Conservation (phyloP, 2,797 vertebrate species). For the Leptodactylus fallax region DNA sequence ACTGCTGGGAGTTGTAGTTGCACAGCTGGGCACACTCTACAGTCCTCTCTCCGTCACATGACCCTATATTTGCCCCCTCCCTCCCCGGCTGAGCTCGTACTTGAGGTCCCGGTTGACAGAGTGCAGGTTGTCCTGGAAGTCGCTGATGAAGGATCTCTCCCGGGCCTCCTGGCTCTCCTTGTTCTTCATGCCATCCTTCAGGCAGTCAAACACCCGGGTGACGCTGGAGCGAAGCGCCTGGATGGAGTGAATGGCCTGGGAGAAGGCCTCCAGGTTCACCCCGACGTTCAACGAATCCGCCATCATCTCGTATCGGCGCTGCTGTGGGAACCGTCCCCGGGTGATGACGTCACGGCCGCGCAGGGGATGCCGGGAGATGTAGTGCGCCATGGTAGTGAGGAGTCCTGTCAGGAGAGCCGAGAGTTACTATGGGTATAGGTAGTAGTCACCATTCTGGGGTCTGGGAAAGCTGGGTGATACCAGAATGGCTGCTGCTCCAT, state of each 20-base stretch:
- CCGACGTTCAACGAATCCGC: slow-evolving; percentile 89
- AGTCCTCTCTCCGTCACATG: no score
- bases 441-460: no score
- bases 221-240: slow-evolving; percentile 96
- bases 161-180: slow-evolving; percentile 90
- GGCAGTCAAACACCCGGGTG: slow-evolving; percentile 91
- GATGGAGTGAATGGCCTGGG: slow-evolving; percentile 92
- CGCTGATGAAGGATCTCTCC: slow-evolving; percentile 89
- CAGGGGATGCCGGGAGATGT: slow-evolving; percentile 31
- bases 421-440: no score
- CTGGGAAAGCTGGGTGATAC: no score
- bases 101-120: slow-evolving; percentile 94
- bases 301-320: slow-evolving; percentile 74
- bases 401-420: no score
- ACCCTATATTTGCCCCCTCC: no score
- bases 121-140: slow-evolving; percentile 94
- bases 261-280: slow-evolving; percentile 94
- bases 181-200: slow-evolving; percentile 95
- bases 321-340: not conserved
- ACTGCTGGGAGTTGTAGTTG: no score
- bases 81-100: slow-evolving; percentile 73
- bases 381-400: not conserved
- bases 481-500: no score
- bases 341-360: slow-evolving; percentile 22
- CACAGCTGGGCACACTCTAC: no score